Conservation (phyloP, 2,113 vertebrate genomes). For the Nycticorax nycticorax region DNA sequence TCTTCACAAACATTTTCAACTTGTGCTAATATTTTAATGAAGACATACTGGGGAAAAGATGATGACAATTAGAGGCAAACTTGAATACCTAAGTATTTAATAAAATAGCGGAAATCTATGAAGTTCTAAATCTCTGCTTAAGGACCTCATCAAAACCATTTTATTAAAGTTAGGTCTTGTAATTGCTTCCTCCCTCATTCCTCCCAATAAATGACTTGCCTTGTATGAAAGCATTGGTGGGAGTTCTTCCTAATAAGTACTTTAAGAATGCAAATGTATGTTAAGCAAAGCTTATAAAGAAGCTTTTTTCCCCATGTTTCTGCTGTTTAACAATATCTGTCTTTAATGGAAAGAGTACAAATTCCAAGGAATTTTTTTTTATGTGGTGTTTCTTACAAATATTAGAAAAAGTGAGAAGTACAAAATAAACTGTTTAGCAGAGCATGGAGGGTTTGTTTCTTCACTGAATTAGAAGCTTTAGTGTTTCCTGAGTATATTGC, state of each 20-base stretch:
- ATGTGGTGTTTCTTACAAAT: neutral
- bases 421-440: neutral
- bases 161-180: neutral
- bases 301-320: rapidly evolving
- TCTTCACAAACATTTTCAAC: rapidly evolving
- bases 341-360: neutral
- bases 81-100: neutral
- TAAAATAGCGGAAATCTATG: neutral
- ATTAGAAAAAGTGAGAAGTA: neutral
- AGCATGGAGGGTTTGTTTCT: neutral
- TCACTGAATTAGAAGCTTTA: neutral
- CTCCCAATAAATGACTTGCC: neutral
- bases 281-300: neutral
- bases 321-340: neutral
- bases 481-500: neutral
- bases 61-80: neutral
- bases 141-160: neutral
- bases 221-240: neutral
- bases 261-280: neutral
- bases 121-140: neutral
- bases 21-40: neutral
- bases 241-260: neutral
- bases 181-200: neutral
- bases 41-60: neutral
- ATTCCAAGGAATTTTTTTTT: too few species aligned